Evolutionary conservation across 2,113 vertebrate genomes (phyloP).

Genomic region (Sinocyclocheilus rhinocerous): DNA sequence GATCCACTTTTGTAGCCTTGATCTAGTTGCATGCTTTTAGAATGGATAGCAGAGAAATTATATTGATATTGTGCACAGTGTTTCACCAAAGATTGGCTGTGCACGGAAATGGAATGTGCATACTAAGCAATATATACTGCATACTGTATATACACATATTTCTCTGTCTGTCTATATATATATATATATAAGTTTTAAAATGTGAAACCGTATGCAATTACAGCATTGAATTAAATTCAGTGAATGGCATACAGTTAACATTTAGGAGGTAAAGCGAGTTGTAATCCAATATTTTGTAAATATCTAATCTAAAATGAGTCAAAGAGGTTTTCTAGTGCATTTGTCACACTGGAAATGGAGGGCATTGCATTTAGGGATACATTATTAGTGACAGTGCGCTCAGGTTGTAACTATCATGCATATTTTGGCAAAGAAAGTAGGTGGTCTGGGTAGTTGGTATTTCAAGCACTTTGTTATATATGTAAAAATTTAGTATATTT

Average conservation of each 20-base stretch:
- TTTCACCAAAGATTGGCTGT: not conserved
- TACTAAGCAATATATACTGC: not conserved
- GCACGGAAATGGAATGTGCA: not conserved
- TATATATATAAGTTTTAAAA: not conserved
- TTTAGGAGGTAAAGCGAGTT: not conserved
- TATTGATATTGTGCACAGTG: not conserved
- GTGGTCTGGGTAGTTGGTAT: not conserved
- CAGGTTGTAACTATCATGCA: not conserved
- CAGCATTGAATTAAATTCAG: not conserved
- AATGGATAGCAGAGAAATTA: not conserved
- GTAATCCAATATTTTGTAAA: not conserved
- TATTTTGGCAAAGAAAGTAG: not conserved
- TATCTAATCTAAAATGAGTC: not conserved
- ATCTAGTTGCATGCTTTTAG: conserved; percentile 11
- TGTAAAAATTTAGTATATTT: too few species aligned
- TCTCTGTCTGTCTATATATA: not conserved
- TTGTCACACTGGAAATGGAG: not conserved
- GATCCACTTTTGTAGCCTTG: not conserved
- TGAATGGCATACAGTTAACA: not conserved
- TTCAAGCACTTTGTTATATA: not conserved
- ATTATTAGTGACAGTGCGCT: not conserved
- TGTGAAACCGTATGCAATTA: too few species aligned
- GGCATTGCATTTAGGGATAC: not conserved
- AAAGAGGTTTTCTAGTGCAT: not conserved
- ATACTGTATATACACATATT: not conserved